These are phyloP conservation scores for Halocynthia aurantium DNA, from an alignment of 23 tunicate genomes.

Conservation along the genomic window DNA sequence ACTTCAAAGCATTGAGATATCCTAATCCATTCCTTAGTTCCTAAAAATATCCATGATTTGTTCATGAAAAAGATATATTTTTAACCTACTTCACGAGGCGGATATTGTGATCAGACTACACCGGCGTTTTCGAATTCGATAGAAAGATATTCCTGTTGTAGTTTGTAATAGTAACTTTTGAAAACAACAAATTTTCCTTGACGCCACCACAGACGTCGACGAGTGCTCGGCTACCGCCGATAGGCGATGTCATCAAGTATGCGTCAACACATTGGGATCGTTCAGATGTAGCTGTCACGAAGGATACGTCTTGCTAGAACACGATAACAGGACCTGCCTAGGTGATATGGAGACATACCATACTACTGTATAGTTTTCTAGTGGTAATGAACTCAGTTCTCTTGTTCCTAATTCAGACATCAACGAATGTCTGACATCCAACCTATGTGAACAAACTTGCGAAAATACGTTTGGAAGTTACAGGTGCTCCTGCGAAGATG, in stretches of 20 bases:
- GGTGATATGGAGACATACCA: neutral
- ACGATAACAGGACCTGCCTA: constrained; percentile 15
- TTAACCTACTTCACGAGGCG: too few relatives aligned
- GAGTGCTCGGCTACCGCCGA: constrained; percentile 12
- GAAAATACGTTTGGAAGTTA: constrained; percentile 38
- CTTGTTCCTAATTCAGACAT: constrained; percentile 20
- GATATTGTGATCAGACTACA: too few relatives aligned
- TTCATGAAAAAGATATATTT: neutral
- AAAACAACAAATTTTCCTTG: too few relatives aligned
- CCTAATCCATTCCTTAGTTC: neutral
- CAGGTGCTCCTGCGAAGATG: constrained; percentile 15
- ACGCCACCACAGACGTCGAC: constrained; percentile 3
- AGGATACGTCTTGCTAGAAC: constrained; percentile 4
- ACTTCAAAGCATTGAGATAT: too few relatives aligned
- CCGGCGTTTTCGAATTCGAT: too few relatives aligned
- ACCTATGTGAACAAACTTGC: constrained; percentile 22
- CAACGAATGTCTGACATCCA: constrained; percentile 12
- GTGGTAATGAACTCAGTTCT: neutral
- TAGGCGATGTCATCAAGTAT: neutral
- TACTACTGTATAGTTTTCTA: neutral
- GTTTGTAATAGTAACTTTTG: too few relatives aligned
- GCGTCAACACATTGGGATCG: constrained; percentile 16
- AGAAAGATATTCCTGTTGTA: too few relatives aligned
- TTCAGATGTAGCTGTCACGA: constrained; percentile 15
- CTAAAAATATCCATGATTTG: neutral